A percentile compares a stretch with the other conserved stretches of the same genome.
Evolutionary conservation across 1,140 invertebrate genomes (phyloP).

Genomic region (Trichonephila inaurata): DNA sequence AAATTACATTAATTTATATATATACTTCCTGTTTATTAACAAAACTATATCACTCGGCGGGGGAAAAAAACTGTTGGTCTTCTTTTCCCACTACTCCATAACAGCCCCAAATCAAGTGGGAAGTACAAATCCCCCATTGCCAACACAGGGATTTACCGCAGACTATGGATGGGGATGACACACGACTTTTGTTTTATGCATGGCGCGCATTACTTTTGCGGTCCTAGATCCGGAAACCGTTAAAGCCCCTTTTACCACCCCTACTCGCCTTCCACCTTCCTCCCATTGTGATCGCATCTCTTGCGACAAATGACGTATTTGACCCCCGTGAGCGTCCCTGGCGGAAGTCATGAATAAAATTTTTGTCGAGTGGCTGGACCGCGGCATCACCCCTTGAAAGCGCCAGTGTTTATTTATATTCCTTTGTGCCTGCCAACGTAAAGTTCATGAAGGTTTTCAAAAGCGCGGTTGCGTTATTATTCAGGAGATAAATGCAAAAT

Average conservation of each 20-base stretch:
- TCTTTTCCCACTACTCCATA: not conserved
- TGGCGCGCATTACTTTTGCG: slow-evolving; percentile 74
- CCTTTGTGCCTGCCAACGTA: not conserved
- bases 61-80: not conserved
- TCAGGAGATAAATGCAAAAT: too few species aligned
- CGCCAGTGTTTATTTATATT: slow-evolving; percentile 47
- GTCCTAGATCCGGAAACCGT: slow-evolving; percentile 70
- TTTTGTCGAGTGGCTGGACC: too few species aligned
- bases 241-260: slow-evolving; percentile 42
- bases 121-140: slow-evolving; percentile 62
- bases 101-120: slow-evolving; percentile 39
- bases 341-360: slow-evolving; percentile 75
- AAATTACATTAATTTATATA: too few species aligned
- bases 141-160: slow-evolving; percentile 67
- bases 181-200: slow-evolving; percentile 76
- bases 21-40: too few species aligned
- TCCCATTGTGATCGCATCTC: slow-evolving; percentile 65
- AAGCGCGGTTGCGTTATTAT: not conserved
- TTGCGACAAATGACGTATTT: slow-evolving; percentile 76
- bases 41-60: too few species aligned
- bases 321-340: slow-evolving; percentile 47
- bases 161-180: slow-evolving; percentile 56
- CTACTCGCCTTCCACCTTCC: too few species aligned
- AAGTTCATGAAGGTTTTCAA: slow-evolving; percentile 43
- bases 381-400: too few species aligned